Percentiles rank a stretch among this genome's conserved stretches.
phyloP scores from a whole-genome alignment of 2,113 vertebrate species.

The Spilogale gracilis region DNA sequence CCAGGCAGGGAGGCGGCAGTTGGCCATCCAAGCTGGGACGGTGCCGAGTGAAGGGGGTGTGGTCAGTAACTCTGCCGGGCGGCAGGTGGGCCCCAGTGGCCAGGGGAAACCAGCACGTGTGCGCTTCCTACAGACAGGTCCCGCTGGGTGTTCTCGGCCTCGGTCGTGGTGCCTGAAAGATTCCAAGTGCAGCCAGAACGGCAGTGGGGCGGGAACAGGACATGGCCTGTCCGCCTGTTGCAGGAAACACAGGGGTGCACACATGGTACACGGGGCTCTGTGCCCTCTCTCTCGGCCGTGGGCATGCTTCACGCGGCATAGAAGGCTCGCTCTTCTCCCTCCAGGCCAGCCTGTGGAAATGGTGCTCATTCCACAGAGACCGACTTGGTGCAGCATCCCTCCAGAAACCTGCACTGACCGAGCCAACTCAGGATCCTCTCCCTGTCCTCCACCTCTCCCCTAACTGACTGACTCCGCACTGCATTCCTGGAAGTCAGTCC shows the following conservation, averaged over 20 bases:
- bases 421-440: accelerated
- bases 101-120: accelerated
- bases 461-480: accelerated
- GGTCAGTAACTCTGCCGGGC: accelerated
- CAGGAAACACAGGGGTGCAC: accelerated
- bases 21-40: accelerated
- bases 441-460: neutral
- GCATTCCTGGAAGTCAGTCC: neutral
- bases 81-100: accelerated
- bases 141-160: neutral
- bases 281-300: accelerated
- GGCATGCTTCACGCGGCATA: accelerated
- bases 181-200: neutral
- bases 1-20: neutral
- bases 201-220: accelerated
- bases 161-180: neutral
- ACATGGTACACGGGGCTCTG: accelerated
- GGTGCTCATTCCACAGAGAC: neutral
- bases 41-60: too few species aligned
- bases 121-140: neutral
- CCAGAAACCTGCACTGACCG: neutral
- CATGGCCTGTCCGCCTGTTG: accelerated
- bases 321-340: neutral
- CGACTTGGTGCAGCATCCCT: accelerated
- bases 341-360: neutral